Percentiles rank a stretch among this genome's conserved stretches.
Conservation (phyloP, 2,797 vertebrate species). For the Caiman crocodilus region DNA sequence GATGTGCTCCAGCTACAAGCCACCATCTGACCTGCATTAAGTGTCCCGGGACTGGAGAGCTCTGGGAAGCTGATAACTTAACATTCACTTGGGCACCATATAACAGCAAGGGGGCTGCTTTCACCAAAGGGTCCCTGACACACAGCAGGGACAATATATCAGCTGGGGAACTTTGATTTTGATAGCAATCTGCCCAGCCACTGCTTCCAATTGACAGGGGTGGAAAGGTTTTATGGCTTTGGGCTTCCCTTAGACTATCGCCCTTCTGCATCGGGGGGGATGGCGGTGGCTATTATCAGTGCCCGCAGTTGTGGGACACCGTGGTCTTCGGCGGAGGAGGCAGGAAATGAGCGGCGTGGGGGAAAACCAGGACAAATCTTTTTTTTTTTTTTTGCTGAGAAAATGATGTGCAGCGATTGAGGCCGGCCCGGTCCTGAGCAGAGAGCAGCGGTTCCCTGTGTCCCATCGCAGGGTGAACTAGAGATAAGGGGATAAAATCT, state of each 20-base stretch:
- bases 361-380: accelerated
- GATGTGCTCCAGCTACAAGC: not conserved
- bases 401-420: not conserved
- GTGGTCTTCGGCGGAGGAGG: accelerated
- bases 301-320: accelerated
- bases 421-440: accelerated
- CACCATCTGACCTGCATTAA: not conserved
- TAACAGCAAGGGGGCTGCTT: slow-evolving; percentile 56
- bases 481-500: not conserved
- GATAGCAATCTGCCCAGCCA: slow-evolving; percentile 47
- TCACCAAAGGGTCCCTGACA: slow-evolving; percentile 46
- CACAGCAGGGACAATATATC: slow-evolving; percentile 33
- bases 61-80: not conserved
- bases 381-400: not conserved
- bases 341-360: not conserved
- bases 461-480: accelerated
- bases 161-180: slow-evolving; percentile 71
- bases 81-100: slow-evolving; percentile 7
- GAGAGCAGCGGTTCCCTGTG: not conserved
- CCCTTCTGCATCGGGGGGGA: not conserved
- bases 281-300: accelerated
- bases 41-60: not conserved
- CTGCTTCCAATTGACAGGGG: not conserved
- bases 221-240: slow-evolving; percentile 55
- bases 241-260: slow-evolving; percentile 35